These are phyloP conservation scores for Pogonus chalceus DNA, from an alignment of 1,140 invertebrate genomes.

Conservation along the genomic window DNA sequence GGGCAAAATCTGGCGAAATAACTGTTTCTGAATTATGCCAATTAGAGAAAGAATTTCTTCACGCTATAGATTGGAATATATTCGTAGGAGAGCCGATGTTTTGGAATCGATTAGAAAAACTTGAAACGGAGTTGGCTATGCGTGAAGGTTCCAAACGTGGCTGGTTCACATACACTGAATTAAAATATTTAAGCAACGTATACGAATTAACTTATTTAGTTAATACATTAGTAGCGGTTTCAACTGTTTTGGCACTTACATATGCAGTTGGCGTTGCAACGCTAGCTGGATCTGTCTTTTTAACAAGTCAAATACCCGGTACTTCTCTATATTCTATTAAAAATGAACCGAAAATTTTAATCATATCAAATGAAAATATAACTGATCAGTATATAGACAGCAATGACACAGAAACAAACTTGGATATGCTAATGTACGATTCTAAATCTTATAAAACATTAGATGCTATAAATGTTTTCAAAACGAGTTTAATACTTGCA, in stretches of 20 bases:
- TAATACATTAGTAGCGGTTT: conserved; percentile 47
- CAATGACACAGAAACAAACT: background rate
- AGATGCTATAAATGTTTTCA: conserved; percentile 25
- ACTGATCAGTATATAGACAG: background rate
- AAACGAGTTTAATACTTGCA: conserved; percentile 29
- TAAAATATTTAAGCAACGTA: conserved; percentile 50
- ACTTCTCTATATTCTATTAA: conserved; percentile 27
- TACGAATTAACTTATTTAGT: conserved; percentile 41
- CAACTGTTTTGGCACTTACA: conserved; percentile 53
- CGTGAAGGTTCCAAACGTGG: conserved; percentile 57
- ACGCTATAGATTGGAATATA: conserved; percentile 80
- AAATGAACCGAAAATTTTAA: background rate
- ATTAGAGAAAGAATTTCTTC: conserved; percentile 79
- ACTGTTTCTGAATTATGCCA: conserved; percentile 65
- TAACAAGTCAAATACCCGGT: conserved; percentile 49
- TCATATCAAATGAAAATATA: background rate
- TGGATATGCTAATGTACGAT: conserved; percentile 8
- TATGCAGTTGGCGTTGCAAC: conserved; percentile 64
- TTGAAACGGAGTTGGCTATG: conserved; percentile 61
- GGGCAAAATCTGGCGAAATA: conserved; percentile 72
- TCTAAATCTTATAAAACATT: conserved; percentile 9
- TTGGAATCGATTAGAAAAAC: conserved; percentile 51
- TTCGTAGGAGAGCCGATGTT: conserved; percentile 63
- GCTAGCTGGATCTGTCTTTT: conserved; percentile 55
- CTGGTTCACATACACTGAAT: conserved; percentile 79